phyloP scores from a whole-genome alignment of 2,888 invertebrate genomes.

The Sesamia inferens region DNA sequence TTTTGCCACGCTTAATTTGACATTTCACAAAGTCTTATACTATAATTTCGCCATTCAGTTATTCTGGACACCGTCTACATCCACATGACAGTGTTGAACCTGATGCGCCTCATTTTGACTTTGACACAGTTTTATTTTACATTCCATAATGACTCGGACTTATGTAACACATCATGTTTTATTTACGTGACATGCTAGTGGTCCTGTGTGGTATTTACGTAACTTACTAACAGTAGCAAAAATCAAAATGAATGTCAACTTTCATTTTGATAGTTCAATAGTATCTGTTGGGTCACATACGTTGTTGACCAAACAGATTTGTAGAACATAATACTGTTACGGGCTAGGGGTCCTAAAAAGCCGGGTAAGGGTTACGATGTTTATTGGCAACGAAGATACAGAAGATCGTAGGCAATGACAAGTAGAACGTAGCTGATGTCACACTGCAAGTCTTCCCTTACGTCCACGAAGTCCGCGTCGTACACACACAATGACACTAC shows the following conservation, averaged over 20 bases:
- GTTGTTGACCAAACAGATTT: not conserved
- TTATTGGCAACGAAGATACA: too few relatives aligned
- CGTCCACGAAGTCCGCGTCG: too few relatives aligned
- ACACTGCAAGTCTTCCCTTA: too few relatives aligned
- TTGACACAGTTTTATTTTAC: constrained; percentile 39
- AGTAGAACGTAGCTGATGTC: too few relatives aligned
- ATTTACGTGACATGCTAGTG: constrained; percentile 1
- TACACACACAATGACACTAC: too few relatives aligned
- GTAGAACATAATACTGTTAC: too few relatives aligned
- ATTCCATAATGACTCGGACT: constrained; percentile 21
- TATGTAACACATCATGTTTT: not conserved
- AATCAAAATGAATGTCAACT: not conserved
- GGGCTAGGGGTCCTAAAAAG: too few relatives aligned
- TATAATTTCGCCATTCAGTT: constrained; percentile 23
- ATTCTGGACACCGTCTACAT: constrained; percentile 9
- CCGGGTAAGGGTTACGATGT: too few relatives aligned
- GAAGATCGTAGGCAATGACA: too few relatives aligned
- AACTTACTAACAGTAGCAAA: not conserved
- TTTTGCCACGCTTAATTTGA: constrained; percentile 32
- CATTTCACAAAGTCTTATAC: constrained; percentile 25
- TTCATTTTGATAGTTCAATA: not conserved
- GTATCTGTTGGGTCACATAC: not conserved
- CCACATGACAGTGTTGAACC: constrained; percentile 32
- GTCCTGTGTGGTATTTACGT: not conserved
- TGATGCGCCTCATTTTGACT: constrained; percentile 47